Percentiles rank a stretch among this genome's conserved stretches.
Evolutionary conservation across 2,797 vertebrate species (phyloP).

Genomic region (Gymnothorax reevesii): DNA sequence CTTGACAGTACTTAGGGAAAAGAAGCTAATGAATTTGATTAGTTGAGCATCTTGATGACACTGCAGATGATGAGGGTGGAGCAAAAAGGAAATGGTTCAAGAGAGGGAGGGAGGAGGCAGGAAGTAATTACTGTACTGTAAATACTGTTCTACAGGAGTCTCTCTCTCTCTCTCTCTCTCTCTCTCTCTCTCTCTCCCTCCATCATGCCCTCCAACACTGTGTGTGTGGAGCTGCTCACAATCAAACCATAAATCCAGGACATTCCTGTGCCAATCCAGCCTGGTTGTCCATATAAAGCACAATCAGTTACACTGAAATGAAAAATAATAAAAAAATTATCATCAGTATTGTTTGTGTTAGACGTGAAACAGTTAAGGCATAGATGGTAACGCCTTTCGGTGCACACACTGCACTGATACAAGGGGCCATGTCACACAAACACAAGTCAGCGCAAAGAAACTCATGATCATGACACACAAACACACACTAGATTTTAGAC

Average conservation of each 20-base stretch:
- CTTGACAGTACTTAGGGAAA: conserved; percentile 39
- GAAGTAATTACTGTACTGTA: too few species aligned
- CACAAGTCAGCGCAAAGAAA: not conserved
- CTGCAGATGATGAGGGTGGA: conserved; percentile 18
- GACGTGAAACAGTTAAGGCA: not conserved
- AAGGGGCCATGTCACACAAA: not conserved
- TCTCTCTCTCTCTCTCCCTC: conserved; percentile 16
- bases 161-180: not conserved
- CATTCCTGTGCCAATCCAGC: not conserved
- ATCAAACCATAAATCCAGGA: not conserved
- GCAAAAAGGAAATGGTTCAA: not conserved
- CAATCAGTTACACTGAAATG: conserved; percentile 2
- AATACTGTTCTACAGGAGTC: too few species aligned
- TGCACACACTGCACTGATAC: not conserved
- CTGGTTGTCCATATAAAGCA: conserved; percentile 5
- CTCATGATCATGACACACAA: not conserved
- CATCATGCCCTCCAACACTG: not conserved
- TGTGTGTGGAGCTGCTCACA: not conserved
- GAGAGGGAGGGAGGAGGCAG: not conserved
- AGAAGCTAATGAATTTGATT: conserved; percentile 48
- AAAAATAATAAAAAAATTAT: not conserved
- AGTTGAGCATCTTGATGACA: conserved; percentile 42
- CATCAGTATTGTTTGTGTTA: not conserved
- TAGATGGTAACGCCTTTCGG: not conserved
- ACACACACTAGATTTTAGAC: not conserved